Percentiles rank a stretch among this genome's conserved stretches.
Conservation (phyloP, 2,888 invertebrate species). For the Aelia acuminata region DNA sequence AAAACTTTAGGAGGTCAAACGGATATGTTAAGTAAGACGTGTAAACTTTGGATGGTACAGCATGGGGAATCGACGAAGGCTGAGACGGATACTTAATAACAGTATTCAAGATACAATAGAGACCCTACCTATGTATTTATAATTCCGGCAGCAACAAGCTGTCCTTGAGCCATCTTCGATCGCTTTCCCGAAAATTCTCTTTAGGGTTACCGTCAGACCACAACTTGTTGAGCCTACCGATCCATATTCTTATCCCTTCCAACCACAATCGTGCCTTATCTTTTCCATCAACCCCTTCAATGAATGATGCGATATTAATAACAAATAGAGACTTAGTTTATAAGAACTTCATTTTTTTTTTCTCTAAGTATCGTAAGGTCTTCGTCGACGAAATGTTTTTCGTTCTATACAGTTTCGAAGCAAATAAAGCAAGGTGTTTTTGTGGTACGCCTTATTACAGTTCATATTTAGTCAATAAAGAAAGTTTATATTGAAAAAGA, state of each 20-base stretch:
- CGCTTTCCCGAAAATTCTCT: constrained; percentile 36
- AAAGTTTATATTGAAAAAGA: too few species aligned
- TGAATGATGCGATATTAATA: background rate
- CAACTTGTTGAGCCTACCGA: background rate
- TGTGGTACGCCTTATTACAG: too few species aligned
- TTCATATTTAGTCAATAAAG: too few species aligned
- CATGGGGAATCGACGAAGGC: background rate
- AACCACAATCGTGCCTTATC: background rate
- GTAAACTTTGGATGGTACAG: background rate
- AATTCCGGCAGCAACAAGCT: constrained; percentile 12
- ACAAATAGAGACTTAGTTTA: too few species aligned
- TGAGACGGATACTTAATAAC: background rate
- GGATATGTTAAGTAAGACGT: background rate
- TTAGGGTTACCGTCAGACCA: background rate
- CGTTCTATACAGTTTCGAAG: too few species aligned
- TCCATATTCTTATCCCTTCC: background rate
- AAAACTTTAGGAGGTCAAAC: background rate
- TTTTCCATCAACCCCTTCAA: background rate
- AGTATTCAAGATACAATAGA: background rate
- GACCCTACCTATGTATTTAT: background rate
- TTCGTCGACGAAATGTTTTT: too few species aligned
- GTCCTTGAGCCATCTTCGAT: constrained; percentile 11
- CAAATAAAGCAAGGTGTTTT: too few species aligned
- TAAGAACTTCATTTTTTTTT: too few species aligned
- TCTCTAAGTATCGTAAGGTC: too few species aligned